Conservation (phyloP, 2,113 vertebrate species). For the Centropristis striata region DNA sequence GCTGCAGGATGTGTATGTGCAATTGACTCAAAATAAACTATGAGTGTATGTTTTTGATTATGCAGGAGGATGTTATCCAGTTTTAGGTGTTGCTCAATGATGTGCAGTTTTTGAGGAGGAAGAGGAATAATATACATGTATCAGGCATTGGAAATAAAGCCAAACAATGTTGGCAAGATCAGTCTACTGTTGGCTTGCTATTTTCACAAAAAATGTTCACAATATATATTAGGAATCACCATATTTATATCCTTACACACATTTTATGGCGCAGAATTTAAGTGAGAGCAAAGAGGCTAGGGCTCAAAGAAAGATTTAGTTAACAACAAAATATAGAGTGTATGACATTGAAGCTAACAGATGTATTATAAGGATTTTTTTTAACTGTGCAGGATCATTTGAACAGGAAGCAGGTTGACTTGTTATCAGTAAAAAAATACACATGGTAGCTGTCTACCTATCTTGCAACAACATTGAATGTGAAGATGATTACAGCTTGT, state of each 20-base stretch:
- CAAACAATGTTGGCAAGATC: background rate
- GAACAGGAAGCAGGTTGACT: background rate
- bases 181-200: background rate
- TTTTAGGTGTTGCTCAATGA: background rate
- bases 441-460: background rate
- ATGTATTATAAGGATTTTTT: too few relatives aligned
- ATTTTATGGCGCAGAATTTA: background rate
- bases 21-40: background rate
- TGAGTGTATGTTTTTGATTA: background rate
- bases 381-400: too few relatives aligned
- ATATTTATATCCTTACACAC: background rate
- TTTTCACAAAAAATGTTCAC: background rate
- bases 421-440: background rate
- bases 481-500: background rate
- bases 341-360: background rate
- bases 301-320: background rate
- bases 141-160: too few relatives aligned
- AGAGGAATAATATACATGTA: too few relatives aligned
- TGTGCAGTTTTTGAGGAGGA: constrained; percentile 1
- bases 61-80: background rate
- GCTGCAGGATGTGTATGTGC: background rate
- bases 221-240: background rate
- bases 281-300: background rate
- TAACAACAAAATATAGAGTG: background rate
- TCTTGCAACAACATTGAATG: background rate